Conservation (phyloP, 2,797 vertebrate species). For the Neostethus bicornis region DNA sequence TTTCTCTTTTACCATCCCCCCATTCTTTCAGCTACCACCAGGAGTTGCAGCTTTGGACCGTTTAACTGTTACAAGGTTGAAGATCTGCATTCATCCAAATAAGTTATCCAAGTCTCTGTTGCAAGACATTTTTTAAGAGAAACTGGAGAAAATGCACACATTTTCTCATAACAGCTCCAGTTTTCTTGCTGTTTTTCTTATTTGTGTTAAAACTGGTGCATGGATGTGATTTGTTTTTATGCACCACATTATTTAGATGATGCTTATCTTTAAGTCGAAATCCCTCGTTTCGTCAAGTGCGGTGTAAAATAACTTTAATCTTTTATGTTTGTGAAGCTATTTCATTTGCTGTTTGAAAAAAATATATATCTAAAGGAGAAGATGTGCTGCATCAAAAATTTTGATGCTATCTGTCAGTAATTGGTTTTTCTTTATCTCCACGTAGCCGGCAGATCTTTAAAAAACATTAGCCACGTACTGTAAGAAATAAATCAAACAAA, state of each 20-base stretch:
- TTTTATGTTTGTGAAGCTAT: slow-evolving; percentile 67
- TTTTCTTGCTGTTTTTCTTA: slow-evolving; percentile 33
- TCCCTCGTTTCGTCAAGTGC: slow-evolving; percentile 65
- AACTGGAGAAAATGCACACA: slow-evolving; percentile 35
- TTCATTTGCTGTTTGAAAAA: slow-evolving; percentile 73
- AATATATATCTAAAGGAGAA: slow-evolving; percentile 66
- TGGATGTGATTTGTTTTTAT: slow-evolving; percentile 55
- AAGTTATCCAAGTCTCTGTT: slow-evolving; percentile 68
- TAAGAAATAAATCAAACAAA: slow-evolving; percentile 81
- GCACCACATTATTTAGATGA: slow-evolving; percentile 71
- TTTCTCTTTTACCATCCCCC: slow-evolving; percentile 43
- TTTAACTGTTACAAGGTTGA: slow-evolving; percentile 69
- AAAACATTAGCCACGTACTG: slow-evolving; percentile 75
- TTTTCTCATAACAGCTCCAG: slow-evolving; percentile 24
- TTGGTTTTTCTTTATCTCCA: slow-evolving; percentile 72
- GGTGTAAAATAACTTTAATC: slow-evolving; percentile 64
- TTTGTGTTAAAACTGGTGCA: slow-evolving; percentile 51
- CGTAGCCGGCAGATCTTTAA: slow-evolving; percentile 72
- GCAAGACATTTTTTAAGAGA: slow-evolving; percentile 30
- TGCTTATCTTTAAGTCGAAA: slow-evolving; percentile 65
- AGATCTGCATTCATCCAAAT: slow-evolving; percentile 42
- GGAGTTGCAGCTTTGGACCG: slow-evolving; percentile 62
- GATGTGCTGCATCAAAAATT: slow-evolving; percentile 63
- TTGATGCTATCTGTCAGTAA: slow-evolving; percentile 72
- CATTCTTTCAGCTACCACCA: slow-evolving; percentile 29